These are phyloP conservation scores for Timema cristinae DNA, from an alignment of 2,888 invertebrate genomes.

Conservation along the genomic window DNA sequence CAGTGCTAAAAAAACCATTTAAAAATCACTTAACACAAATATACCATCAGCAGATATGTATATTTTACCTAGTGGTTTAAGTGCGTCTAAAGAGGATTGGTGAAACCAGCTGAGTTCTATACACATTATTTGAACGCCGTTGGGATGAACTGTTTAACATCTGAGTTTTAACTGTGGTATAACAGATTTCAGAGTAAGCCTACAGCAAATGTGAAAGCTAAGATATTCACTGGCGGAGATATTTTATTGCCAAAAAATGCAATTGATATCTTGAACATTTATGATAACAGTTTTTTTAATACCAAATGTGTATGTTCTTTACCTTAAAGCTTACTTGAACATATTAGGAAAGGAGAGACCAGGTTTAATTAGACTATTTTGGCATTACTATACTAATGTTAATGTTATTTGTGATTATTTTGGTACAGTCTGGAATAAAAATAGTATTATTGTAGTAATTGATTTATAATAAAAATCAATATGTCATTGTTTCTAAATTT, in stretches of 20 bases:
- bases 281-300: neutral
- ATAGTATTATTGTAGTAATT: no score
- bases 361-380: neutral
- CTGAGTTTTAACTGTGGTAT: neutral
- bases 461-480: no score
- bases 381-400: no score
- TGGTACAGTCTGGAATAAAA: no score
- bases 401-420: no score
- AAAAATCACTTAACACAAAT: neutral
- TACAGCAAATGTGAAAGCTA: neutral
- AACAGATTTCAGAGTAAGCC: neutral
- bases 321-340: neutral
- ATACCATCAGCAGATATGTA: neutral
- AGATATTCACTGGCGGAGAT: neutral
- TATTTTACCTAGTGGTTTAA: neutral
- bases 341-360: neutral
- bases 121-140: neutral
- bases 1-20: no score
- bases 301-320: neutral
- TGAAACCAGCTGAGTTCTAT: neutral
- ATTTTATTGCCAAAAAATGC: neutral
- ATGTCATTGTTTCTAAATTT: no score
- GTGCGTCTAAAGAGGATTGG: neutral
- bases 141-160: neutral
- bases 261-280: conserved; percentile 3